Evolutionary conservation across 2,797 vertebrate species (phyloP), one percentile per base, ranked within the genome.

Genomic region (Diplodus puntazzo): DNA sequence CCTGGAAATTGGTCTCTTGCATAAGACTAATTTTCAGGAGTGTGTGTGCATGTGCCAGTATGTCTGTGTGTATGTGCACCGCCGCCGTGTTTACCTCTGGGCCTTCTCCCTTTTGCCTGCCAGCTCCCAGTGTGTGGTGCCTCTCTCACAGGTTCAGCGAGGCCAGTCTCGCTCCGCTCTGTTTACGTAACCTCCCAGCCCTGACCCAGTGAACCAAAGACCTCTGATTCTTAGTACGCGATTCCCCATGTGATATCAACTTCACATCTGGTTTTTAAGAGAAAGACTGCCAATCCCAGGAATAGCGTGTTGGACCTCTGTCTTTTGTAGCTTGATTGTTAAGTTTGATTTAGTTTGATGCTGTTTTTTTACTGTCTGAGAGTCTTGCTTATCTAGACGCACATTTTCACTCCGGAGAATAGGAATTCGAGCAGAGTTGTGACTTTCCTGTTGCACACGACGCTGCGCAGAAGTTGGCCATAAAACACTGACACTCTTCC

Each of bases 151-250:
- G 84, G 87, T 89, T 91, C 87, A 89, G 58, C 1, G 57, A 77
- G 84, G 84, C 75, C 83, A 76, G 61, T 70, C 65, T 75, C 75
- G 73, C 75, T 65, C 69, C 54, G 60, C 76, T 84, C 69, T 81
- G 83, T 86, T 89, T 86, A 75, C 81, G 49, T 89, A 92, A 92
- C 83, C 84, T 62, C 65, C 53, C 73, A 74, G 73, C 81, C 71
- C 75, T 89, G 90, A 92, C 90, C 88, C 2, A 81, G 73, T 91
- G 84, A 90, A 85, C 90, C 82, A 79, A 25, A 84, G 84, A 85
- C 81, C 75, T 75, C 62, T 2, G 62, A 79, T 70, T 80, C 75
- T 63, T 3, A 25, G 63, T 80, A 70, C 5, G 10, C 13, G 74
- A 74, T 87, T 77, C 77, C 54, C 85, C 23, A 12, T 27, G 34